Percentiles rank a stretch among this genome's conserved stretches.
Conservation (phyloP, 2,888 invertebrate genomes). For the Polylopha cassiicola region DNA sequence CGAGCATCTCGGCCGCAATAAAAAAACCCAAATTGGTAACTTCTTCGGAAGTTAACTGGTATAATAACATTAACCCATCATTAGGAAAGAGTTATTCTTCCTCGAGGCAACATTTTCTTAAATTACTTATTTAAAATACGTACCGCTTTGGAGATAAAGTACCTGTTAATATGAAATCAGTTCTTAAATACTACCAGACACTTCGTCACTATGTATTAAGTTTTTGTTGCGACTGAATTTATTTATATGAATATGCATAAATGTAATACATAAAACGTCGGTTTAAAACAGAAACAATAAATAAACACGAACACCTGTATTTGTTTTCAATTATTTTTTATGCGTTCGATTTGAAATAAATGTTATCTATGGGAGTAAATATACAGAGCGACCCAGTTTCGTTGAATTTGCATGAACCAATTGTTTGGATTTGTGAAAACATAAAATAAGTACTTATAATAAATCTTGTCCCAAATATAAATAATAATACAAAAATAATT, state of each 20-base stretch:
- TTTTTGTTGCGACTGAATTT: too few relatives aligned
- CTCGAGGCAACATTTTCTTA: constrained; percentile 8
- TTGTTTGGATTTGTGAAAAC: too few relatives aligned
- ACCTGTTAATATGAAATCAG: not conserved
- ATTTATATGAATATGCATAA: too few relatives aligned
- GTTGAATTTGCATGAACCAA: too few relatives aligned
- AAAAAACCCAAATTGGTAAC: too few relatives aligned
- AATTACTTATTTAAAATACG: not conserved
- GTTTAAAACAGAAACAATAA: not conserved
- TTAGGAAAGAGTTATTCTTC: constrained; percentile 11
- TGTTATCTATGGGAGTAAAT: constrained; percentile 20
- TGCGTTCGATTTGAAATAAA: constrained; percentile 15
- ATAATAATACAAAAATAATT: too few relatives aligned
- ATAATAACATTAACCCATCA: constrained; percentile 10
- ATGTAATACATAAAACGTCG: too few relatives aligned
- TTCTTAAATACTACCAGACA: constrained; percentile 3
- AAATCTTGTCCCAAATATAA: too few relatives aligned
- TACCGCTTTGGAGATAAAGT: not conserved
- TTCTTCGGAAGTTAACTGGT: constrained; percentile 7
- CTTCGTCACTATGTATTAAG: too few relatives aligned
- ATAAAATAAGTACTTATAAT: too few relatives aligned
- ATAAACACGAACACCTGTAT: constrained; percentile 22
- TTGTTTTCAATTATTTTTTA: constrained; percentile 29
- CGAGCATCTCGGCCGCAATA: too few relatives aligned
- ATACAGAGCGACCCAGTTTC: too few relatives aligned